phyloP scores from a whole-genome alignment of 2,888 invertebrate genomes.

The Heteropelma amictum region DNA sequence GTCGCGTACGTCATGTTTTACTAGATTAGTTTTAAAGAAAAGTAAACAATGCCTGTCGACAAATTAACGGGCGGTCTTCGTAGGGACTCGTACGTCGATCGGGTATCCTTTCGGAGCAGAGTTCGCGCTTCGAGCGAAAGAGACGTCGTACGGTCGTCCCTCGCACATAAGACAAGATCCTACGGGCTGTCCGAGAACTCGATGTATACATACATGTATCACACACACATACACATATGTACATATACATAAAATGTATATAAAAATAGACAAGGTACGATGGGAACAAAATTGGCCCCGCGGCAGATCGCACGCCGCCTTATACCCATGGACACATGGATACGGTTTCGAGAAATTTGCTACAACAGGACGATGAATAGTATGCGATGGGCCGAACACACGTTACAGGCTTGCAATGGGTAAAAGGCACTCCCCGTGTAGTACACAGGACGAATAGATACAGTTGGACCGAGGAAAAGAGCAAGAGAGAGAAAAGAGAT shows the following conservation, averaged over 20 bases:
- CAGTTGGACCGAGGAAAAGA: background rate
- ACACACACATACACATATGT: no score
- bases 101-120: conserved; percentile 18
- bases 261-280: conserved; percentile 39
- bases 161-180: no score
- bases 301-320: conserved; percentile 55
- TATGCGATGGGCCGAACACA: conserved; percentile 12
- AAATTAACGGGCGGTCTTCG: no score
- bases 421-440: conserved; percentile 69
- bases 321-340: conserved; percentile 8
- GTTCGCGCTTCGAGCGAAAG: conserved; percentile 46
- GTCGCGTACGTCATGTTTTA: no score
- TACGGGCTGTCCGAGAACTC: no score
- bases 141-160: conserved; percentile 39
- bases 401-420: background rate
- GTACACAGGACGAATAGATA: conserved; percentile 50
- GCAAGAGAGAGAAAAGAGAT: conserved; percentile 28
- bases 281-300: conserved; percentile 67
- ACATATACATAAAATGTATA: background rate
- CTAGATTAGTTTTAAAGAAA: no score
- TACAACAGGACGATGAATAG: conserved; percentile 74
- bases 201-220: no score
- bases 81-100: no score
- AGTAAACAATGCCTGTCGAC: no score
- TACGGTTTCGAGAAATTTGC: conserved; percentile 62